These are phyloP conservation scores for Phoxinus phoxinus DNA, from an alignment of 2,113 vertebrate genomes.

Conservation along the genomic window DNA sequence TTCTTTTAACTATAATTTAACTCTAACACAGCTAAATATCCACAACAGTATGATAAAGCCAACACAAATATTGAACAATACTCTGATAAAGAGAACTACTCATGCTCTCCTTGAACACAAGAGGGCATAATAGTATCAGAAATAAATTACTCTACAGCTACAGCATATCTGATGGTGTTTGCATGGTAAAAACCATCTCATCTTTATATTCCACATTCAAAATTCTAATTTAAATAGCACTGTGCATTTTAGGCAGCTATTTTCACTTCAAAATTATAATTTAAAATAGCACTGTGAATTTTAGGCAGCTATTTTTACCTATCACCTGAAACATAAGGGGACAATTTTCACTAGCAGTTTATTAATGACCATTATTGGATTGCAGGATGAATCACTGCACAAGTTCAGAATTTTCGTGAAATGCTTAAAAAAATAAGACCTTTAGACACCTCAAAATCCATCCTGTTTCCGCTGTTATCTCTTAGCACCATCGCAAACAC, in stretches of 20 bases:
- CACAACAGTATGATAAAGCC: background rate
- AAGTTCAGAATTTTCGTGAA: background rate
- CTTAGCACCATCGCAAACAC: background rate
- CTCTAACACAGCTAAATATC: background rate
- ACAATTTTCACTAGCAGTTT: background rate
- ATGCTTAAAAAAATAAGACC: background rate
- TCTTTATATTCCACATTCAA: background rate
- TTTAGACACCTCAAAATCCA: background rate
- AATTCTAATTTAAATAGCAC: background rate
- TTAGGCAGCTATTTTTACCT: background rate
- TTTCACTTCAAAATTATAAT: background rate
- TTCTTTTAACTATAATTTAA: background rate
- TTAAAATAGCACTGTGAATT: background rate
- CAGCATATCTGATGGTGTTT: background rate
- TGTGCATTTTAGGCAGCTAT: background rate
- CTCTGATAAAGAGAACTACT: background rate
- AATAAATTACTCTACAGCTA: background rate
- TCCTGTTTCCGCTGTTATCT: background rate
- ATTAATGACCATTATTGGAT: background rate
- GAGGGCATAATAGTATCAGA: slow-evolving; percentile 46
- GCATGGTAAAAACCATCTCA: background rate
- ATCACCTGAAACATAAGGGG: background rate
- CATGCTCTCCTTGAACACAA: slow-evolving; percentile 21
- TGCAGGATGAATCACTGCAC: background rate
- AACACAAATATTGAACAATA: background rate